Percentiles rank a stretch among this genome's conserved stretches.
phyloP scores from a whole-genome alignment of 2,797 vertebrate genomes.

The Lagodon rhomboides region DNA sequence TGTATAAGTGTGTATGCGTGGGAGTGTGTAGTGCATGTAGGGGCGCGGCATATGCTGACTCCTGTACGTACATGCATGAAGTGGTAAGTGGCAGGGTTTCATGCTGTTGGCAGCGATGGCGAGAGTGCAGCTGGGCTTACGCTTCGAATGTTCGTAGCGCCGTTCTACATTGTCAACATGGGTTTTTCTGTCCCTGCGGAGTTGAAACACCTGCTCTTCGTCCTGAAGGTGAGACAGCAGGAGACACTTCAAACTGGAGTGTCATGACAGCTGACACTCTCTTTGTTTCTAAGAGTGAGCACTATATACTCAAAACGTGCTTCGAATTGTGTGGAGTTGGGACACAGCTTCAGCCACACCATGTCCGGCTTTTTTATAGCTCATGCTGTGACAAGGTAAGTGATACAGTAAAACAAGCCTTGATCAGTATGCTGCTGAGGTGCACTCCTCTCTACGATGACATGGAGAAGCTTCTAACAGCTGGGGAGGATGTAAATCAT shows the following conservation, averaged over 20 bases:
- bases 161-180: neutral
- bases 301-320: no score
- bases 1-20: neutral
- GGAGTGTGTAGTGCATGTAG: neutral
- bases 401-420: neutral
- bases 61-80: constrained; percentile 25
- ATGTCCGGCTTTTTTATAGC: no score
- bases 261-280: constrained; percentile 9
- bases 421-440: neutral
- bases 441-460: no score
- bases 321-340: no score
- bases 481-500: no score
- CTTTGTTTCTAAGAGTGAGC: neutral
- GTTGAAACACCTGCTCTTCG: neutral
- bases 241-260: neutral
- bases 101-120: constrained; percentile 9
- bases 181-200: neutral
- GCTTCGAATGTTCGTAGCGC: neutral
- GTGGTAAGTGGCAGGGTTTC: constrained; percentile 14
- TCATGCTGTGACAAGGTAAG: no score
- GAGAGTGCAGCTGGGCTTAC: neutral
- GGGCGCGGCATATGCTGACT: constrained; percentile 33
- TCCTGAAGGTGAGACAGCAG: neutral
- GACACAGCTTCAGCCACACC: no score
- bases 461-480: no score